A percentile compares a stretch with the other conserved stretches of the same genome.
These are phyloP conservation scores for Marcusenius ussheri DNA, from an alignment of 2,113 vertebrate genomes.

Conservation along the genomic window DNA sequence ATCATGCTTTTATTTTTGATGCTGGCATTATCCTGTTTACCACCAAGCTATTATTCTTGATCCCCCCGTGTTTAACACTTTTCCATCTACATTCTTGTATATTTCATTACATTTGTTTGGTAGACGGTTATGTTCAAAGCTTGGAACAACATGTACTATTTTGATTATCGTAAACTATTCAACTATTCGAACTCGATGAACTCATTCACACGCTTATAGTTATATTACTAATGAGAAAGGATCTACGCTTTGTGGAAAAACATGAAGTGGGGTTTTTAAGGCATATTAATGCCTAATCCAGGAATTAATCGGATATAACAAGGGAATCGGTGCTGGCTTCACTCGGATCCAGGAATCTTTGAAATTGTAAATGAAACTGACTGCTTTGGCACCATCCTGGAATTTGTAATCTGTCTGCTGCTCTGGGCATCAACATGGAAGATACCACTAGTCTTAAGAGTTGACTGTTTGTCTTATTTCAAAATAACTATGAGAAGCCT, in stretches of 20 bases:
- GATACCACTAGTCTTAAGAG: constrained; percentile 15
- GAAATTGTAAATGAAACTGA: constrained; percentile 31
- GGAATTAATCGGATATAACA: constrained; percentile 55
- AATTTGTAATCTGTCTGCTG: constrained; percentile 41
- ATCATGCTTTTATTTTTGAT: not conserved
- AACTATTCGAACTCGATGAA: not conserved
- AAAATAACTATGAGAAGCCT: not conserved
- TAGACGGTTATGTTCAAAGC: not conserved
- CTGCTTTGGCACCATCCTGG: constrained; percentile 27
- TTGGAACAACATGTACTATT: not conserved
- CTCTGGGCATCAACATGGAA: not conserved
- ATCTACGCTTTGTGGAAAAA: constrained; percentile 10
- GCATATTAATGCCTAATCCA: constrained; percentile 48
- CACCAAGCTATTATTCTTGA: not conserved
- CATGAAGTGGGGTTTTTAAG: constrained; percentile 30
- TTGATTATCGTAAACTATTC: not conserved
- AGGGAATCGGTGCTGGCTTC: constrained; percentile 53
- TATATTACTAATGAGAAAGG: not conserved
- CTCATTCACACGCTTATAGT: not conserved
- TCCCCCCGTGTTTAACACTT: not conserved
- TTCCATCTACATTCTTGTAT: not conserved
- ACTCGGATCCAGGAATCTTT: constrained; percentile 46
- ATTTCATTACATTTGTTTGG: not conserved
- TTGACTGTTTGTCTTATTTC: not conserved
- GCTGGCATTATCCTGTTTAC: not conserved